These are phyloP conservation scores for Campoplex nolae DNA, from an alignment of 2,888 invertebrate genomes.

Conservation along the genomic window DNA sequence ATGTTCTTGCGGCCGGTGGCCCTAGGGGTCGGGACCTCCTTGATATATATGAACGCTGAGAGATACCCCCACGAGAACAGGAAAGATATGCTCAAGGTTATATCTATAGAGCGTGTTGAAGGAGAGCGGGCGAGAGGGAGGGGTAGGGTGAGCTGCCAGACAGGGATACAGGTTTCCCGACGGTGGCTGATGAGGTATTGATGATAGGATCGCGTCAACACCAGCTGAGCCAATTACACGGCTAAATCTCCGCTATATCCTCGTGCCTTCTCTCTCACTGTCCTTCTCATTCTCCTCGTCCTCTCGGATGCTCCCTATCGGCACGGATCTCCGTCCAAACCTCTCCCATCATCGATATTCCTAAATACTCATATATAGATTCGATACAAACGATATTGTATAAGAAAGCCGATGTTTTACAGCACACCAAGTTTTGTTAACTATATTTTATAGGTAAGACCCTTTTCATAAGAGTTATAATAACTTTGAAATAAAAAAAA, in stretches of 20 bases:
- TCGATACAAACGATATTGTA: neutral
- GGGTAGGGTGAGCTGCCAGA: slow-evolving; percentile 50
- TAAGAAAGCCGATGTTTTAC: neutral
- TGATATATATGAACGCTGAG: slow-evolving; percentile 45
- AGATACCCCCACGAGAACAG: slow-evolving; percentile 52
- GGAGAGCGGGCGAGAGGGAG: slow-evolving; percentile 63
- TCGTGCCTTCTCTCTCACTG: slow-evolving; percentile 70
- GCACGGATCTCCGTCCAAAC: slow-evolving; percentile 33
- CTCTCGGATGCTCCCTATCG: slow-evolving; percentile 35
- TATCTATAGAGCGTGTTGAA: slow-evolving; percentile 40
- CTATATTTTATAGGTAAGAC: neutral
- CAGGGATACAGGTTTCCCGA: slow-evolving; percentile 83
- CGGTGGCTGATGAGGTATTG: slow-evolving; percentile 87
- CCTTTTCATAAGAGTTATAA: neutral
- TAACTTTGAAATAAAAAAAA: neutral
- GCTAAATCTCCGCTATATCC: slow-evolving; percentile 82
- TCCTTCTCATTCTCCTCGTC: slow-evolving; percentile 41
- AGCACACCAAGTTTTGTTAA: neutral
- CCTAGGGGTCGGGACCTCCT: slow-evolving; percentile 59
- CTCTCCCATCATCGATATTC: slow-evolving; percentile 44
- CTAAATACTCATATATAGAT: slow-evolving; percentile 2
- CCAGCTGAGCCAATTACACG: slow-evolving; percentile 89
- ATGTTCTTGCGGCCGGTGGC: slow-evolving; percentile 38
- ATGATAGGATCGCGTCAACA: slow-evolving; percentile 87
- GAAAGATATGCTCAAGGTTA: slow-evolving; percentile 38